These are phyloP conservation scores for Scaptomyza montana DNA, from an alignment of 1,140 invertebrate species.

Conservation along the genomic window DNA sequence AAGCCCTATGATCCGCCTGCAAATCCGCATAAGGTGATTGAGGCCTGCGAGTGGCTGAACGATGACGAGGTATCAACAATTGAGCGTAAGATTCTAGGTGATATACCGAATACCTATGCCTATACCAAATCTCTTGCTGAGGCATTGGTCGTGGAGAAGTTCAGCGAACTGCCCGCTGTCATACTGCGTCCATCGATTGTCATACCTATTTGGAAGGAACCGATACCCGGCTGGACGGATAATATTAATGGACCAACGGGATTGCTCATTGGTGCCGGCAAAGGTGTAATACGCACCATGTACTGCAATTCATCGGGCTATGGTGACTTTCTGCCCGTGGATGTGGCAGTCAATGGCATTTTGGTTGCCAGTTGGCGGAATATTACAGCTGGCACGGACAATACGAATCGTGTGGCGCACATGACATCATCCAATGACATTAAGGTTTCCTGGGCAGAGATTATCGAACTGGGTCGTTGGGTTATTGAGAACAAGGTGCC, in stretches of 20 bases:
- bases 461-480: constrained; percentile 92
- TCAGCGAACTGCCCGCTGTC: constrained; percentile 90
- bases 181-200: constrained; percentile 96
- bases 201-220: constrained; percentile 92
- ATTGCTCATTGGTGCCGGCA: constrained; percentile 87
- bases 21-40: constrained; percentile 94
- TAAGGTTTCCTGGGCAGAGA: constrained; percentile 92
- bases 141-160: constrained; percentile 90
- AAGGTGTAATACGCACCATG: constrained; percentile 90
- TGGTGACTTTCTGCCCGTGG: constrained; percentile 90
- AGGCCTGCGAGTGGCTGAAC: constrained; percentile 94
- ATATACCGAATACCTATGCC: constrained; percentile 95
- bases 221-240: constrained; percentile 95
- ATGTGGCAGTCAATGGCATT: constrained; percentile 91
- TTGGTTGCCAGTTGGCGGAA: constrained; percentile 89
- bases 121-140: constrained; percentile 96
- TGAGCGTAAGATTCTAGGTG: constrained; percentile 87
- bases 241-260: constrained; percentile 95
- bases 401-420: constrained; percentile 86
- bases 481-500: constrained; percentile 89
- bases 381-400: constrained; percentile 64
- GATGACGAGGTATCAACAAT: constrained; percentile 90
- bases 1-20: constrained; percentile 93
- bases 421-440: constrained; percentile 91
- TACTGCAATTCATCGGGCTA: constrained; percentile 85